Evolutionary conservation across 1,140 invertebrate genomes (phyloP), one percentile per base, ranked within the genome.

Genomic region (Pseudomyrmex gracilis): DNA sequence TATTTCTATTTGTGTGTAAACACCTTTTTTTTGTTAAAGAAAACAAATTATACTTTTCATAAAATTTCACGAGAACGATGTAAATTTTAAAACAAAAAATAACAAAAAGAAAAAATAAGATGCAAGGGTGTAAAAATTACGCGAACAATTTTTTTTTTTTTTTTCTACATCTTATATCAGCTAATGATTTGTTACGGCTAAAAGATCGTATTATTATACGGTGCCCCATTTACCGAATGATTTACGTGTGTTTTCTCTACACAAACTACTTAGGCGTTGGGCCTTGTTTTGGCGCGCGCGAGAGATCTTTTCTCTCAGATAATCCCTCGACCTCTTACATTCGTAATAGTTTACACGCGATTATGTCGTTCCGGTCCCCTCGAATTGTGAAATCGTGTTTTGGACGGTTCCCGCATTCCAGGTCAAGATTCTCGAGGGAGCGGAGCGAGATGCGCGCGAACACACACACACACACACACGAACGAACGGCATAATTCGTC

Each of bases 401-500:
- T 82, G 85, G 83, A 34, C 51, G 47, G 83, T 68, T 71, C 83
- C 49, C 61, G 76, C 82, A 87, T 88, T 88, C 83, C 76, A 73
- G 87, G 86, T 88, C 86, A 88, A 83, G 73, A 88, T 88, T 71
- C 77, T 60, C 57, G 84, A 68, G 53, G 24, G 64, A 83, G 67
- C 22, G 66, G 70, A 22, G 22, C 24, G 66, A 70, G 78, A 66
- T 61, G 57, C 60, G 20, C 43, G 43, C 57, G 57, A 13, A 66
- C 89, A 91, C 89, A 90, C 91, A 91, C 90, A 91, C n/a, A n/a
- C n/a, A n/a, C n/a, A 91, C 90, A 89, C 84, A 83, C 91, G 82
- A 34, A 77, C 74, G 85, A 82, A 89, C 71, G 58, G 47, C 73
- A 74, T 86, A 86, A 86, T 86, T 84, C 63, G 67, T 71, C 66